Evolutionary conservation across 2,888 invertebrate genomes (phyloP).

Genomic region (Amiota minor): DNA sequence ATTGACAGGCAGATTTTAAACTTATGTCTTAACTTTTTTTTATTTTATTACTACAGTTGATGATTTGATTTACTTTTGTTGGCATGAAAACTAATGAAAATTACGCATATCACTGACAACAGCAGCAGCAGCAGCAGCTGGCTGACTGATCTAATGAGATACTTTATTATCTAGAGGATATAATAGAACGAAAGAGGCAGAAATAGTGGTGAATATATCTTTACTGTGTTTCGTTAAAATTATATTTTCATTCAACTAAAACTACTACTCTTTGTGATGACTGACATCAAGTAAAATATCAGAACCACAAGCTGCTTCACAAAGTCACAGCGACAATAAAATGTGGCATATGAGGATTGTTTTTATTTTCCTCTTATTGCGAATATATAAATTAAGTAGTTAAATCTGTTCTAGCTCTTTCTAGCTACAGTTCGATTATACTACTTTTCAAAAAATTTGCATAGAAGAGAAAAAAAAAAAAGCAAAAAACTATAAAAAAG

Average conservation of each 20-base stretch:
- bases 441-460: neutral
- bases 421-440: neutral
- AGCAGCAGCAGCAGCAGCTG: constrained; percentile 40
- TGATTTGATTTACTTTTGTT: constrained; percentile 51
- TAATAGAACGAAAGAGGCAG: too few species aligned
- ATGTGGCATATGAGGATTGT: neutral
- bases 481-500: neutral
- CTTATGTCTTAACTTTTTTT: neutral
- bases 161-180: too few species aligned
- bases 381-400: constrained; percentile 58
- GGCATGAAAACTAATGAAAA: constrained; percentile 60
- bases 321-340: neutral
- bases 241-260: constrained; percentile 26
- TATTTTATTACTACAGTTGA: neutral
- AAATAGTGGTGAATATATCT: too few species aligned
- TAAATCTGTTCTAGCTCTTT: constrained; percentile 44
- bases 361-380: neutral
- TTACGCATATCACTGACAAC: constrained; percentile 53
- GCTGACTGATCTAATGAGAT: neutral
- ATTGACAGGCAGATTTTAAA: constrained; percentile 17
- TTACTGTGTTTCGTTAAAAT: too few species aligned
- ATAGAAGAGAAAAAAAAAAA: neutral
- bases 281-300: neutral
- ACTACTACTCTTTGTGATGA: neutral
- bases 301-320: too few species aligned